A percentile compares a stretch with the other conserved stretches of the same genome.
Evolutionary conservation across 1,140 invertebrate species (phyloP).

Genomic region (Dysdera silvatica): DNA sequence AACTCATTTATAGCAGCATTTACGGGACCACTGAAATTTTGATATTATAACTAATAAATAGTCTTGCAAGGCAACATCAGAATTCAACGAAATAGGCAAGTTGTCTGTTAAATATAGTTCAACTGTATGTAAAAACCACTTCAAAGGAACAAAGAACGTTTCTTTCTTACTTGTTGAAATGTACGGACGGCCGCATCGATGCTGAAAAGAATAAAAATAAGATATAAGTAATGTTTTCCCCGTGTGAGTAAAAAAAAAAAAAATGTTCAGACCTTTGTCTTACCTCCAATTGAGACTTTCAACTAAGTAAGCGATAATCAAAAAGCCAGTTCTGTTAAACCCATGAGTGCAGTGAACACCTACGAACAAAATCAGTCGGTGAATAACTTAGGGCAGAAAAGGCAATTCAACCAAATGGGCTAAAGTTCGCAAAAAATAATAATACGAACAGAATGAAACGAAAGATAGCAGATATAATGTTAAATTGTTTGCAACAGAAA

Average conservation of each 20-base stretch:
- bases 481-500: too few species aligned
- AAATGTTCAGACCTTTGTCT: background rate
- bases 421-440: background rate
- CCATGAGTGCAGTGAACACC: constrained; percentile 97
- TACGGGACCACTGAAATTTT: too few species aligned
- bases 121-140: background rate
- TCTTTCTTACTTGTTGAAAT: constrained; percentile 58
- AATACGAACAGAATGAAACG: background rate
- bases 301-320: constrained; percentile 84
- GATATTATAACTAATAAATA: too few species aligned
- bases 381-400: too few species aligned
- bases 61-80: too few species aligned
- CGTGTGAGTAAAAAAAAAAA: background rate
- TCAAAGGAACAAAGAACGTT: background rate
- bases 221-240: constrained; percentile 38
- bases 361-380: constrained; percentile 40
- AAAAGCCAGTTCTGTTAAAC: constrained; percentile 93
- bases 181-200: constrained; percentile 68
- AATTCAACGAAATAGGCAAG: too few species aligned
- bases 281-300: constrained; percentile 55
- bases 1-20: too few species aligned
- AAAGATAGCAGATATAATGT: too few species aligned
- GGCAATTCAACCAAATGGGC: background rate
- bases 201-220: constrained; percentile 48
- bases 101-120: too few species aligned